Evolutionary conservation across 2,888 invertebrate species (phyloP), one percentile per base, ranked within the genome.

Genomic region (Ophraella communa): DNA sequence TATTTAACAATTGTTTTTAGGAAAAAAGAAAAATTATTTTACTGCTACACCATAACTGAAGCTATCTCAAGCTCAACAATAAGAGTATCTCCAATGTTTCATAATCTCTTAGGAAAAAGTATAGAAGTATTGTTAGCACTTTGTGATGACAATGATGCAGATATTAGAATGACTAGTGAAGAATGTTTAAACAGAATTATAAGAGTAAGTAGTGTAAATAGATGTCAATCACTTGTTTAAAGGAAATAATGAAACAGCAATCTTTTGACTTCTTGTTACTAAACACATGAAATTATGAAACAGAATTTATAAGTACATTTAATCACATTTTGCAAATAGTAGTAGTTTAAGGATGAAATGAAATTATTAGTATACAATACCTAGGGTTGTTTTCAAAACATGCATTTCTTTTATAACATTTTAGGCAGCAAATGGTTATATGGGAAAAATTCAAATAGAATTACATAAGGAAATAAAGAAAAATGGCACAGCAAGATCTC

Each of bases 381-480:
- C n/a, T n/a, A n/a, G n/a, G n/a, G n/a, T n/a, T n/a, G n/a, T n/a
- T n/a, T n/a, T n/a, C n/a, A n/a, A n/a, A n/a, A n/a, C n/a, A n/a
- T n/a, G 20, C 24, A 58, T 14, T 2, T 8, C 8, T 23, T 58
- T 33, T 44, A n/a, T 35, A n/a, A 66, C 84, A 63, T 77, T 75
- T 30, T 63, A 81, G 81, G 86, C 86, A 5, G 82, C 88, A 69
- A 89, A 90, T 77, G 87, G 87, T 18, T 88, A 89, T 71, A 86
- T 91, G 10, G 88, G 89, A 23, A 88, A 92, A 75, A 86, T 94
- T 59, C 89, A 92, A 76, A 88, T 92, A 76, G 93, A 93, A 80
- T 83, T 95, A 45, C 93, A 91, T 77, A 91, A 91, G 72, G 93
- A 92, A 83, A 91, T 94, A 47, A 92, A 92, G 79, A 89, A 89